Evolutionary conservation across 2,797 vertebrate species (phyloP).

Genomic region (Manis crassicaudata): DNA sequence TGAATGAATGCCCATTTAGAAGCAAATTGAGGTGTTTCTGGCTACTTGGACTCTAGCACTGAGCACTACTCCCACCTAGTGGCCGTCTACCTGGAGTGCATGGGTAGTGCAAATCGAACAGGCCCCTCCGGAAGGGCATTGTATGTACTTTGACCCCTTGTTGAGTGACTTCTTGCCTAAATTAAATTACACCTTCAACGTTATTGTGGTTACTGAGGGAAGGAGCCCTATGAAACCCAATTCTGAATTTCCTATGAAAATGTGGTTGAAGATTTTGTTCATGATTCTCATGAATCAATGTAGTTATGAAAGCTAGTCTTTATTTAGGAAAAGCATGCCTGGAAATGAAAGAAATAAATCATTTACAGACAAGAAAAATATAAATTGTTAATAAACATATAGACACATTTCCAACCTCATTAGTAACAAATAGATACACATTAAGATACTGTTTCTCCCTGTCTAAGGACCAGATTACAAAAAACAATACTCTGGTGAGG

Average conservation of each 20-base stretch:
- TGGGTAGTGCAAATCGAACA: not conserved
- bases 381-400: not conserved
- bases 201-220: not conserved
- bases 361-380: conserved; percentile 15
- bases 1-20: not conserved
- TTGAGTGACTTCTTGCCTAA: not conserved
- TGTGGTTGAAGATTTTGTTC: conserved; percentile 40
- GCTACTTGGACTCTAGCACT: not conserved
- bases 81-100: conserved; percentile 72
- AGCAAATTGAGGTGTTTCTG: not conserved
- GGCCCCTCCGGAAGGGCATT: not conserved
- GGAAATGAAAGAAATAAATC: conserved; percentile 25
- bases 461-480: conserved; percentile 43
- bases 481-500: not conserved
- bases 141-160: not conserved
- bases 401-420: not conserved
- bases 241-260: conserved; percentile 55
- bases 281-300: not conserved
- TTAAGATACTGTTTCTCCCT: conserved; percentile 14
- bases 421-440: conserved; percentile 4
- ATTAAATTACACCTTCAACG: conserved; percentile 3
- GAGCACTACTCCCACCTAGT: conserved; percentile 68
- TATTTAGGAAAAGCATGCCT: conserved; percentile 39
- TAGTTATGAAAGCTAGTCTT: not conserved
- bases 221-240: not conserved